These are phyloP conservation scores for Alauda arvensis DNA, from an alignment of 2,797 vertebrate species.

Conservation along the genomic window DNA sequence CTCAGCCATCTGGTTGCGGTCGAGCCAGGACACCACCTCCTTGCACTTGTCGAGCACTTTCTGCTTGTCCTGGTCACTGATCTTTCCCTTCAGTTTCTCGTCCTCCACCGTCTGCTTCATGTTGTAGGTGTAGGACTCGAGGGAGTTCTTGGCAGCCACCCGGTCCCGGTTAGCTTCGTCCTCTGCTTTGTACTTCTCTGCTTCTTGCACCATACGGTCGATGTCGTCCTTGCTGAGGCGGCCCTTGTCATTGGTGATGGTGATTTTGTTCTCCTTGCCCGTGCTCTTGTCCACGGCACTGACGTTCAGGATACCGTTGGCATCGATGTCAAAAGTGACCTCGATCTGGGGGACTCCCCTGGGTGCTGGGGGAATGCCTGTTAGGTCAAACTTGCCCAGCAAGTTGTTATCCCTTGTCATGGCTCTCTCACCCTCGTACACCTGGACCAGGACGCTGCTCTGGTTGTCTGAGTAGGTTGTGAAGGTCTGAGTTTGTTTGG, in stretches of 20 bases:
- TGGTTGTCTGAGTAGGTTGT: conserved; percentile 93
- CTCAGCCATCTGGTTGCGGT: conserved; percentile 89
- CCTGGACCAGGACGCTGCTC: conserved; percentile 86
- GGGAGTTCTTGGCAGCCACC: conserved; percentile 81
- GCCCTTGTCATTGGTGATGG: conserved; percentile 92
- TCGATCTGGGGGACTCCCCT: conserved; percentile 88
- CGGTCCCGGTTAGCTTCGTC: conserved; percentile 86
- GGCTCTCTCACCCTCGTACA: conserved; percentile 89
- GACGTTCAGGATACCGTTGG: conserved; percentile 90
- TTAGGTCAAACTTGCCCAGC: conserved; percentile 88
- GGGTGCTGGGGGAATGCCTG: conserved; percentile 85
- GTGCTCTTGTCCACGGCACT: conserved; percentile 89
- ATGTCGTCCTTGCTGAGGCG: conserved; percentile 92
- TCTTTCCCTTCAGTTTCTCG: conserved; percentile 85
- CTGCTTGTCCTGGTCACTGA: conserved; percentile 86
- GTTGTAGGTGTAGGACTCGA: conserved; percentile 88
- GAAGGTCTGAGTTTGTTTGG: conserved; percentile 91
- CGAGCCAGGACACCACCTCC: conserved; percentile 85
- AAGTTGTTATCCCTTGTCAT: conserved; percentile 95
- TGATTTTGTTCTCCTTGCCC: conserved; percentile 92
- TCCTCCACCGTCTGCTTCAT: conserved; percentile 89
- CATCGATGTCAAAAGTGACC: conserved; percentile 89
- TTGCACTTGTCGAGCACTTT: conserved; percentile 85
- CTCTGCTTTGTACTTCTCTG: conserved; percentile 86
- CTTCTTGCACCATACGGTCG: conserved; percentile 89